These are phyloP conservation scores for Botia kubotai DNA, from an alignment of 2,797 vertebrate species.

Conservation along the genomic window DNA sequence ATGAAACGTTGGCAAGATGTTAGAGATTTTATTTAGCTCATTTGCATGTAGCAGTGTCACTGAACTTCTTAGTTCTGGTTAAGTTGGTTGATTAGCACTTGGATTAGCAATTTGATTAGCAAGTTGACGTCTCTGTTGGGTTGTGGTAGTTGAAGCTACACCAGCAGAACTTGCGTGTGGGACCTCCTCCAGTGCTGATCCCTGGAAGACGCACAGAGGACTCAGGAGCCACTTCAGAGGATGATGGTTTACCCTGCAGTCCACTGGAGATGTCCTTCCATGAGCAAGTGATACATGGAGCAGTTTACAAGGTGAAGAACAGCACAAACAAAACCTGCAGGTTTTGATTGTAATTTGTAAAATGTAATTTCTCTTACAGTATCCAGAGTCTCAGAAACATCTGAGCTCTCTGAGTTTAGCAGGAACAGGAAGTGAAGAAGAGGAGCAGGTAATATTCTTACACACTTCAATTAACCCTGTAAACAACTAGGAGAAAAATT, in stretches of 20 bases:
- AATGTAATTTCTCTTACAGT: slow-evolving; percentile 62
- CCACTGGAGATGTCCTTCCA: slow-evolving; percentile 82
- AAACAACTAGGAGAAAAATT: too few species aligned
- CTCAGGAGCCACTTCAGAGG: slow-evolving; percentile 85
- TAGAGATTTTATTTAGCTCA: too few species aligned
- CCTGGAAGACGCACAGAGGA: slow-evolving; percentile 79
- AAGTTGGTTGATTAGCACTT: too few species aligned
- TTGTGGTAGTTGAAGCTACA: slow-evolving; percentile 81
- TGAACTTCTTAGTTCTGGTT: too few species aligned
- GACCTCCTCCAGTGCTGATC: slow-evolving; percentile 73
- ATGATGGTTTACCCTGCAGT: slow-evolving; percentile 84
- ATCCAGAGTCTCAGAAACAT: slow-evolving; percentile 73
- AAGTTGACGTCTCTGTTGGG: neutral
- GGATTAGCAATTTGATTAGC: neutral
- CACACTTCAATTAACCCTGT: neutral
- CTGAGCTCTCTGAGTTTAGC: slow-evolving; percentile 77
- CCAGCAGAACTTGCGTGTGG: slow-evolving; percentile 79
- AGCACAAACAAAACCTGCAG: neutral
- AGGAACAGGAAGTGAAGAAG: slow-evolving; percentile 80
- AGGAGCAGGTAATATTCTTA: slow-evolving; percentile 75
- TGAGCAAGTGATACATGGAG: slow-evolving; percentile 64
- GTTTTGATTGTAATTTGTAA: neutral
- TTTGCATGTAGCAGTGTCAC: too few species aligned
- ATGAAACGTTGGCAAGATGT: neutral
- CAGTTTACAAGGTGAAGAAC: slow-evolving; percentile 69